These are phyloP conservation scores for Drosophila robusta DNA, from an alignment of 2,888 invertebrate species.

Conservation along the genomic window DNA sequence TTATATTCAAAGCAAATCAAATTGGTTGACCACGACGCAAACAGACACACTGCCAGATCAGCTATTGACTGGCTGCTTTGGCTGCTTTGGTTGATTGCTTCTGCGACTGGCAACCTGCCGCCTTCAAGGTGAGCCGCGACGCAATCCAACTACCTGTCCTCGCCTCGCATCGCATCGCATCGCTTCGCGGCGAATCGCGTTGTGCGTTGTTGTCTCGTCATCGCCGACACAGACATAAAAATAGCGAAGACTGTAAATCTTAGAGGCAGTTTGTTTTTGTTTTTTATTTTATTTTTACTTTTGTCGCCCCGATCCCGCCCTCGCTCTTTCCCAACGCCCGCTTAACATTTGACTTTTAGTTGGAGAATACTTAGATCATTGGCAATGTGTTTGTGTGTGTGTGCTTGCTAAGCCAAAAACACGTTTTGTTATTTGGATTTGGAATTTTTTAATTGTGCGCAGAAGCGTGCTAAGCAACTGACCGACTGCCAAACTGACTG, in stretches of 20 bases:
- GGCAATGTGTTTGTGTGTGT: constrained; percentile 1
- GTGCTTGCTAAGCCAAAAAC: constrained; percentile 34
- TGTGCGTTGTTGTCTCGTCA: constrained; percentile 31
- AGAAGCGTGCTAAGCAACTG: constrained; percentile 34
- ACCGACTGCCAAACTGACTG: constrained; percentile 12
- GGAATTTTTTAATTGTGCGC: constrained; percentile 45
- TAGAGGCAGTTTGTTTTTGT: constrained; percentile 26
- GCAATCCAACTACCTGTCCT: constrained; percentile 72
- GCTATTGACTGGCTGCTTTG: constrained; percentile 58
- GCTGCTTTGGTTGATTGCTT: constrained; percentile 56
- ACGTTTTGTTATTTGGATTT: constrained; percentile 50
- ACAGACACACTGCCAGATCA: constrained; percentile 25
- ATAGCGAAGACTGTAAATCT: constrained; percentile 53
- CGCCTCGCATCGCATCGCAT: constrained; percentile 23
- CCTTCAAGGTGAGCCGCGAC: constrained; percentile 68
- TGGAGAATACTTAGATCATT: constrained; percentile 30
- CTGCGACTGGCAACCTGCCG: constrained; percentile 30
- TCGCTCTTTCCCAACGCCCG: constrained; percentile 8
- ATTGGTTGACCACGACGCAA: constrained; percentile 18
- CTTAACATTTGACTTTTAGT: constrained; percentile 51
- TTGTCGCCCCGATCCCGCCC: constrained; percentile 6
- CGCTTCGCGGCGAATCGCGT: constrained; percentile 9
- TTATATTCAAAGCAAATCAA: constrained; percentile 22
- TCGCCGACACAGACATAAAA: constrained; percentile 52
- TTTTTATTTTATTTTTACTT: constrained; percentile 15